These are phyloP conservation scores for Desmophyllum pertusum DNA, from an alignment of 92 coral and sea anemone species.

Conservation along the genomic window DNA sequence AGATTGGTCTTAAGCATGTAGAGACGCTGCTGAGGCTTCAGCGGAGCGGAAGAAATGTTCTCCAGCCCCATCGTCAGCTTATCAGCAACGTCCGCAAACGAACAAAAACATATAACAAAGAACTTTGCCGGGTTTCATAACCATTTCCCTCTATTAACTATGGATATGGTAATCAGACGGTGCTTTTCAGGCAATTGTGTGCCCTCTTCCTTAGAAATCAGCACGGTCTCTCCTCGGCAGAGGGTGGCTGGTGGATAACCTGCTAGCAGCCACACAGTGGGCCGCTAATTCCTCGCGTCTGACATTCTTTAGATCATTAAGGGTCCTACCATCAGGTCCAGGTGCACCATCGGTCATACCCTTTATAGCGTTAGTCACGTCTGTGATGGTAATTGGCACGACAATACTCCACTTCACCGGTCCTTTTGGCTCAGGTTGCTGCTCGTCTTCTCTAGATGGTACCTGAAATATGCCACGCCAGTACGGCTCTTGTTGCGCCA, in stretches of 20 bases:
- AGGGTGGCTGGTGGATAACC: slow-evolving; percentile 1
- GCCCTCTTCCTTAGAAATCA: background rate
- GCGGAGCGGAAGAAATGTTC: slow-evolving; percentile 19
- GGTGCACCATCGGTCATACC: no score
- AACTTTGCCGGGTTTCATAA: no score
- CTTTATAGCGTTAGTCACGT: background rate
- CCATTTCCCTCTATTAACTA: no score
- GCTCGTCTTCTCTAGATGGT: no score
- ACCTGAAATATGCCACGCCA: no score
- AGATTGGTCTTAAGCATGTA: slow-evolving; percentile 9
- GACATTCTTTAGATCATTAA: no score
- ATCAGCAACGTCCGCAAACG: background rate
- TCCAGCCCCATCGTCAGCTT: background rate
- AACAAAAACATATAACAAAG: no score
- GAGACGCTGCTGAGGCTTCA: slow-evolving; percentile 53
- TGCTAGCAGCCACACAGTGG: background rate
- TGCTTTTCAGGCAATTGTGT: background rate
- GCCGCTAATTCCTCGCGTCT: no score
- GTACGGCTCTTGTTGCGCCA: no score
- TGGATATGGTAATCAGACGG: slow-evolving; percentile 38
- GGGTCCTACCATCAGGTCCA: no score
- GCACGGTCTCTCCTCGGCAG: slow-evolving; percentile 29
- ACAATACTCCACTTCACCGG: no score
- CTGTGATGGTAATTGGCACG: background rate
- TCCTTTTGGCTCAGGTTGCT: background rate